Evolutionary conservation across 2,113 vertebrate species (phyloP).

Genomic region (Anolis sagrei): DNA sequence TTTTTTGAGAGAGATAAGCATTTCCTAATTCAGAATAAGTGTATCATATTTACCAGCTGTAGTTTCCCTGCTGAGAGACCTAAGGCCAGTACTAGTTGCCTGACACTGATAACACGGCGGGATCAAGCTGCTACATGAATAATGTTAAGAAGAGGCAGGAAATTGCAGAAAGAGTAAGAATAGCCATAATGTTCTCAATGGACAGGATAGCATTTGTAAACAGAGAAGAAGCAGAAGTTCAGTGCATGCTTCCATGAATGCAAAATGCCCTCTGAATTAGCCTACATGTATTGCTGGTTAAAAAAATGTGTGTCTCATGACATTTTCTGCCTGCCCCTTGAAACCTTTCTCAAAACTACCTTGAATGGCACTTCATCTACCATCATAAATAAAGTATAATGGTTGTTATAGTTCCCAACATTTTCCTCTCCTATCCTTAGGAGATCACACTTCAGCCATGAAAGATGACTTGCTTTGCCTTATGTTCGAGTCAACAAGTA

Average conservation of each 20-base stretch:
- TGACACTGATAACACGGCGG: neutral
- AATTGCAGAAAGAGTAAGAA: slow-evolving; percentile 6
- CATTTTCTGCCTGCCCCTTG: neutral
- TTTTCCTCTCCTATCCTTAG: too few relatives aligned
- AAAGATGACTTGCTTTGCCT: too few relatives aligned
- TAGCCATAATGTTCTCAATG: neutral
- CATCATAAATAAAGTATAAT: slow-evolving; percentile 12
- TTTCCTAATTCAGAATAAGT: neutral
- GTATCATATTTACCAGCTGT: neutral
- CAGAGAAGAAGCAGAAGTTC: neutral
- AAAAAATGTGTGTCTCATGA: neutral
- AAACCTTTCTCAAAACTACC: neutral
- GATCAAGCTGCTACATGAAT: slow-evolving; percentile 18
- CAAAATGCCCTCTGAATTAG: neutral
- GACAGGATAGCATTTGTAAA: slow-evolving; percentile 3
- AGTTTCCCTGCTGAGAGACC: neutral
- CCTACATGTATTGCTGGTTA: neutral
- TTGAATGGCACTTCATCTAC: neutral
- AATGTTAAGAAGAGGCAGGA: slow-evolving; percentile 1
- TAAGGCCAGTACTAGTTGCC: neutral
- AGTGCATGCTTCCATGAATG: neutral
- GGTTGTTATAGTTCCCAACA: neutral
- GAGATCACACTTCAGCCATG: too few relatives aligned
- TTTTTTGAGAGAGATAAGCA: neutral
- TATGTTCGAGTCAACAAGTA: too few relatives aligned